Percentiles rank a stretch among this genome's conserved stretches.
Evolutionary conservation across 2,797 vertebrate species (phyloP).

Genomic region (Ciconia nigra): DNA sequence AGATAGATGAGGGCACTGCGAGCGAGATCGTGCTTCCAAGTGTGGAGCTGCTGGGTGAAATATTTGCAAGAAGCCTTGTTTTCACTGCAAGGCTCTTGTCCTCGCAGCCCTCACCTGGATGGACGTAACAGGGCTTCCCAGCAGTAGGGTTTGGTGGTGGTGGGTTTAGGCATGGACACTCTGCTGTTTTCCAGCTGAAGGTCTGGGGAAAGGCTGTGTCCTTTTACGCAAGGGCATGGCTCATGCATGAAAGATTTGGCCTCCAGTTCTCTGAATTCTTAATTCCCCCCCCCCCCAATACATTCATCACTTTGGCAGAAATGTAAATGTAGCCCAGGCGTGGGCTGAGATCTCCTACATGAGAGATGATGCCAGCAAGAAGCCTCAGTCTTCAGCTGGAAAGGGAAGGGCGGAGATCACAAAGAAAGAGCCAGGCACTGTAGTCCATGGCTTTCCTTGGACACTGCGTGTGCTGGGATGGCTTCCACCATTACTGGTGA

Average conservation of each 20-base stretch:
- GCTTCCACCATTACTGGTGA: neutral
- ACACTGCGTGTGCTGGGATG: neutral
- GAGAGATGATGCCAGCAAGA: neutral
- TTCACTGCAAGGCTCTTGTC: neutral
- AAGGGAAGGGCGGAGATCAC: neutral
- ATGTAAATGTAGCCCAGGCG: neutral
- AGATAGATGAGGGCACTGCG: neutral
- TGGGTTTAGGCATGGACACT: neutral
- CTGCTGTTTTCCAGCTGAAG: neutral
- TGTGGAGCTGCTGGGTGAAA: neutral
- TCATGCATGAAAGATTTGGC: neutral
- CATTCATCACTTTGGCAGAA: neutral
- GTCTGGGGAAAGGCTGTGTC: neutral
- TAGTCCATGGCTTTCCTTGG: neutral
- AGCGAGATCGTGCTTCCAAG: neutral
- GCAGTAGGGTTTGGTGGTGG: neutral
- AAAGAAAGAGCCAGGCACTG: neutral
- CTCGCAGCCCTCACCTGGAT: neutral
- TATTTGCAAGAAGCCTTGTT: neutral
- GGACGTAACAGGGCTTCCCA: rapidly evolving
- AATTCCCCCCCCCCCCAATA: rapidly evolving
- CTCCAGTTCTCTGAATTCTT: neutral
- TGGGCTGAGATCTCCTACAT: neutral
- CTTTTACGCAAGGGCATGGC: neutral
- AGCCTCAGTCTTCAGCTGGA: neutral